phyloP scores from a whole-genome alignment of 2,888 invertebrate genomes.

The Rhorus exstirpatorius region DNA sequence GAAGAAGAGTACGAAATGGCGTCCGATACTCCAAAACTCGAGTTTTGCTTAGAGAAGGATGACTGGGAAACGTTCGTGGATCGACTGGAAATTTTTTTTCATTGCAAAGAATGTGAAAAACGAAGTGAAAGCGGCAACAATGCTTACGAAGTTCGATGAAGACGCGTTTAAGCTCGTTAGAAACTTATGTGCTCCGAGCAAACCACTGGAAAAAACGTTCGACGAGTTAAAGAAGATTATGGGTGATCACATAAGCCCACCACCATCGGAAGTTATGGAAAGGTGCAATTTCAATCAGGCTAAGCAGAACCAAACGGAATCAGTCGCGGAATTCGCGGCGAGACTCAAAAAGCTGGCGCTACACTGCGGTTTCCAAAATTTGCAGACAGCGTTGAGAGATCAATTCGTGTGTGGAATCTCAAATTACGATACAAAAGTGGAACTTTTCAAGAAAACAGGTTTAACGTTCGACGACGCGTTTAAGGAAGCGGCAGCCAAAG shows the following conservation, averaged over 20 bases:
- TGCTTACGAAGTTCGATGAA: constrained; percentile 42
- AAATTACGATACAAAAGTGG: constrained; percentile 43
- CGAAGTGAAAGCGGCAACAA: constrained; percentile 20
- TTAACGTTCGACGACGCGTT: constrained; percentile 38
- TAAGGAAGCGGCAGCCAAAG: constrained; percentile 31
- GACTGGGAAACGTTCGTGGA: constrained; percentile 32
- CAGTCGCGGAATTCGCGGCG: constrained; percentile 74
- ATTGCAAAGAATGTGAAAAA: constrained; percentile 12
- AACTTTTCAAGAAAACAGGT: constrained; percentile 36
- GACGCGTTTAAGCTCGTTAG: constrained; percentile 48
- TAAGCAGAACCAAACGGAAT: constrained; percentile 75
- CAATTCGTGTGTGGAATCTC: constrained; percentile 49
- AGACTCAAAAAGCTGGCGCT: constrained; percentile 86
- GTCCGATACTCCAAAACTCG: background rate
- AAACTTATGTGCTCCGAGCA: constrained; percentile 48
- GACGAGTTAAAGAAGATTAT: constrained; percentile 21
- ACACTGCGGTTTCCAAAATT: constrained; percentile 78
- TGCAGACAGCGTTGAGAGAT: constrained; percentile 38
- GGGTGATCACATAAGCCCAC: constrained; percentile 21
- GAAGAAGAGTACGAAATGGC: background rate
- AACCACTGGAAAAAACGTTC: constrained; percentile 40
- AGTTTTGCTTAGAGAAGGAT: constrained; percentile 4
- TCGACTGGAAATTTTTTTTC: constrained; percentile 34
- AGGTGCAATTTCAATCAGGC: constrained; percentile 57
- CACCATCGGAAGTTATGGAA: constrained; percentile 58